Percentiles rank a stretch among this genome's conserved stretches.
Conservation (phyloP, 2,888 invertebrate genomes). For the Drosophila phalerata region DNA sequence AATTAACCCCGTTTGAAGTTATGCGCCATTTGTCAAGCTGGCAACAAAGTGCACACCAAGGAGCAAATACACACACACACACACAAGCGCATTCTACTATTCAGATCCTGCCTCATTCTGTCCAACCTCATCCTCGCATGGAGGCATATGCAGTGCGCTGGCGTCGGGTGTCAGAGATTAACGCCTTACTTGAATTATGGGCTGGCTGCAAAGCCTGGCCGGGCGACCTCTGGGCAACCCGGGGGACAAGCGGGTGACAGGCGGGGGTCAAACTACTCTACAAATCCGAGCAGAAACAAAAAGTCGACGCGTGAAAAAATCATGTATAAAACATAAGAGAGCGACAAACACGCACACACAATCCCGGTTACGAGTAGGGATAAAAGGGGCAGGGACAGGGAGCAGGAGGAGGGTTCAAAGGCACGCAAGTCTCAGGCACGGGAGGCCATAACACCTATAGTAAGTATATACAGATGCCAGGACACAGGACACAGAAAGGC, state of each 20-base stretch:
- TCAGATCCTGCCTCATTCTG: not conserved
- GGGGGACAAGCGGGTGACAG: not conserved
- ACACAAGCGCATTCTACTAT: conserved; percentile 6
- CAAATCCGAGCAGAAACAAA: conserved; percentile 55
- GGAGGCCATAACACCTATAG: conserved; percentile 25
- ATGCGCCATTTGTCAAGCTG: conserved; percentile 66
- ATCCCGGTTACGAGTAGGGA: not conserved
- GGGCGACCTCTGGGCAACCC: conserved; percentile 6
- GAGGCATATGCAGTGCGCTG: conserved; percentile 5
- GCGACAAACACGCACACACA: conserved; percentile 58
- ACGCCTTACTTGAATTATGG: conserved; percentile 73
- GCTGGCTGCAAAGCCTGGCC: conserved; percentile 35
- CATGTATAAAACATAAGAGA: conserved; percentile 76
- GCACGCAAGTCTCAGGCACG: conserved; percentile 53
- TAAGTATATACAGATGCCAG: conserved; percentile 36
- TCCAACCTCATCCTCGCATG: not conserved
- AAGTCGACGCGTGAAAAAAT: conserved; percentile 62
- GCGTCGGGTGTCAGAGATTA: conserved; percentile 75
- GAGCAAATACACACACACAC: conserved; percentile 25
- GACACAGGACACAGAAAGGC: conserved; percentile 5
- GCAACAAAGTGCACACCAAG: conserved; percentile 53
- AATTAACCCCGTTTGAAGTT: conserved; percentile 56
- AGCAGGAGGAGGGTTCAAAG: conserved; percentile 18
- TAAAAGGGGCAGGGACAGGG: not conserved
- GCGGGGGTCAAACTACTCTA: conserved; percentile 46